Evolutionary conservation across 2,888 invertebrate species (phyloP).

Genomic region (Dyspetes luteomarginatus): DNA sequence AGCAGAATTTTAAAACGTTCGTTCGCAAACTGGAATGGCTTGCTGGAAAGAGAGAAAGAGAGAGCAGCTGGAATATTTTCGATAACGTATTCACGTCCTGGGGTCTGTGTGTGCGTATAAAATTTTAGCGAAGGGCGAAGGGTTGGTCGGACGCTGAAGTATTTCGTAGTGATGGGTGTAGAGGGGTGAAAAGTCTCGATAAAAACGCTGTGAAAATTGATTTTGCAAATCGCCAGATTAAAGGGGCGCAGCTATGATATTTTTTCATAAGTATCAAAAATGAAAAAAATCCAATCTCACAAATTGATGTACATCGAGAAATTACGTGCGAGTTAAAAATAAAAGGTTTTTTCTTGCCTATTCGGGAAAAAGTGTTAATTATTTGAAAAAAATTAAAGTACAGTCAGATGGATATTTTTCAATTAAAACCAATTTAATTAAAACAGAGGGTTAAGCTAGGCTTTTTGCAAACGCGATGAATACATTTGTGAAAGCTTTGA

Average conservation of each 20-base stretch:
- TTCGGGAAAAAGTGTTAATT: not conserved
- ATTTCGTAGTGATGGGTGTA: not conserved
- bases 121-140: not conserved
- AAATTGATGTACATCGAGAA: not conserved
- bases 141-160: constrained; percentile 9
- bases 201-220: constrained; percentile 28
- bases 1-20: constrained; percentile 43
- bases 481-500: constrained; percentile 19
- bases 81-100: constrained; percentile 50
- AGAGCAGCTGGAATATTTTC: constrained; percentile 29
- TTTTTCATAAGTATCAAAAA: not conserved
- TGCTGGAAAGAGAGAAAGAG: not conserved
- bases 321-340: not conserved
- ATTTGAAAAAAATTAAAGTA: not conserved
- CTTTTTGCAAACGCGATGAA: constrained; percentile 5
- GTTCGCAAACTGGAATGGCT: not conserved
- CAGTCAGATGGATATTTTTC: not conserved
- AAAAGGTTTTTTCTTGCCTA: not conserved
- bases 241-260: not conserved
- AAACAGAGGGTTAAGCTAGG: not conserved
- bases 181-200: constrained; percentile 23
- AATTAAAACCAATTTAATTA: constrained; percentile 36
- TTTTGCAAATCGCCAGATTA: constrained; percentile 39
- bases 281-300: not conserved
- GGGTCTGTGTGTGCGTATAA: constrained; percentile 9